phyloP scores from a whole-genome alignment of 2,113 vertebrate species.

The Stomatorhinus ivindoensis region DNA sequence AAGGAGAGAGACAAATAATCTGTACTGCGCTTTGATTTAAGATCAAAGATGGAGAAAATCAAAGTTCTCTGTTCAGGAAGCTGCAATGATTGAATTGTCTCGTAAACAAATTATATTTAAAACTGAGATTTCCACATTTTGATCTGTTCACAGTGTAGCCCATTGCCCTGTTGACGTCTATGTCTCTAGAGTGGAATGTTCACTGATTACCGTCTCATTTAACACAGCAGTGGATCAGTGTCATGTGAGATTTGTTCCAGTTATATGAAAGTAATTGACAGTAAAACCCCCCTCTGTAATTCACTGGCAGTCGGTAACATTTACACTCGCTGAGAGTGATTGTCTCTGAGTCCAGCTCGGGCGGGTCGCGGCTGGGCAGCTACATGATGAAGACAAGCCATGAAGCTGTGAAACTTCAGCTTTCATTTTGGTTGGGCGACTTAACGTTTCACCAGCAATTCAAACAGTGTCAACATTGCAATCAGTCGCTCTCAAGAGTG shows the following conservation, averaged over 20 bases:
- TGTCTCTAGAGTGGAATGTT: constrained; percentile 29
- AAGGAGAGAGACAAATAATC: neutral
- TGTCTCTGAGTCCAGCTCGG: constrained; percentile 41
- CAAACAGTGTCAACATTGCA: neutral
- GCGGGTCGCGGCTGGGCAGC: neutral
- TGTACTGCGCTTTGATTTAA: neutral
- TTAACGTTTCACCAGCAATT: neutral
- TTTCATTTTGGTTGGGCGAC: neutral
- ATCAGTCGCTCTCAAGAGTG: neutral
- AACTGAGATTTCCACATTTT: neutral
- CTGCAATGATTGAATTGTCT: constrained; percentile 17
- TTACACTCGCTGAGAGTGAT: constrained; percentile 54
- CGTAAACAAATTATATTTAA: neutral
- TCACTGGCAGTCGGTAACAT: constrained; percentile 40
- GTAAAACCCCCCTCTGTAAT: constrained; percentile 40
- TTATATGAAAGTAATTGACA: constrained; percentile 52
- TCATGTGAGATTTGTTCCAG: constrained; percentile 56
- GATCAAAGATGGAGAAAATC: neutral
- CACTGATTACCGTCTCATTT: constrained; percentile 49
- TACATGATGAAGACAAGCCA: neutral
- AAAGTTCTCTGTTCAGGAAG: neutral
- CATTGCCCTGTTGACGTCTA: constrained; percentile 6
- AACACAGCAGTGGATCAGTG: constrained; percentile 44
- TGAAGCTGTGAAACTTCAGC: neutral
- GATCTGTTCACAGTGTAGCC: neutral